Conservation (phyloP, 2,888 invertebrate genomes). For the Xylota sylvarum region DNA sequence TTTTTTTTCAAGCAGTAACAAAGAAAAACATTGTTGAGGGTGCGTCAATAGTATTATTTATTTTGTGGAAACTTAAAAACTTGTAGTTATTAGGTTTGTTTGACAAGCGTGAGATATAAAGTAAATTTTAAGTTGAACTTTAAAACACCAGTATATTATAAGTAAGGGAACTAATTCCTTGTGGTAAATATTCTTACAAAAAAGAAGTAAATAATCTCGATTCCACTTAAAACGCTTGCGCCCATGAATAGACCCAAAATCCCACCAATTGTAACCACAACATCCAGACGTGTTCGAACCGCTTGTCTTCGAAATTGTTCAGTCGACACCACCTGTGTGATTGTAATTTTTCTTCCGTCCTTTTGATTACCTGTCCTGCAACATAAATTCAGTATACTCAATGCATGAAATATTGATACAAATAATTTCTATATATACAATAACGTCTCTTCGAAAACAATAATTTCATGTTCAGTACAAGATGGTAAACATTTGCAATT, state of each 20-base stretch:
- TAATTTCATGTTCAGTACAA: slow-evolving; percentile 89
- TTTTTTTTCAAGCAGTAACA: too few relatives aligned
- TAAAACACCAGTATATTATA: too few relatives aligned
- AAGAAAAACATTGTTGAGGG: too few relatives aligned
- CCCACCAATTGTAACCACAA: slow-evolving; percentile 87
- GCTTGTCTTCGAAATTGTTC: slow-evolving; percentile 85
- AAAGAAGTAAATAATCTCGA: slow-evolving; percentile 87
- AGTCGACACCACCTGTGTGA: slow-evolving; percentile 69
- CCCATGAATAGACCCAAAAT: slow-evolving; percentile 87
- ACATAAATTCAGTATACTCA: not conserved
- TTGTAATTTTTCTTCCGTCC: not conserved
- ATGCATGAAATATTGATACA: not conserved
- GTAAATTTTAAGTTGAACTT: too few relatives aligned
- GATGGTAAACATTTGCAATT: slow-evolving; percentile 89
- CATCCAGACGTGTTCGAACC: slow-evolving; percentile 84
- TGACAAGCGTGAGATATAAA: too few relatives aligned
- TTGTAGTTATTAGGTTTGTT: too few relatives aligned
- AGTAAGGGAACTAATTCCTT: not conserved
- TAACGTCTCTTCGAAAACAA: slow-evolving; percentile 82
- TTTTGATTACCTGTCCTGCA: not conserved
- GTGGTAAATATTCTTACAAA: slow-evolving; percentile 82
- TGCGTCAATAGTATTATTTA: too few relatives aligned
- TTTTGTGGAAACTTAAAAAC: too few relatives aligned
- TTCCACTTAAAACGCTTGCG: slow-evolving; percentile 87
- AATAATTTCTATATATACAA: slow-evolving; percentile 73